Percentiles rank a stretch among this genome's conserved stretches.
Evolutionary conservation across 2,888 invertebrate species (phyloP).

Genomic region (Thelaira solivaga): DNA sequence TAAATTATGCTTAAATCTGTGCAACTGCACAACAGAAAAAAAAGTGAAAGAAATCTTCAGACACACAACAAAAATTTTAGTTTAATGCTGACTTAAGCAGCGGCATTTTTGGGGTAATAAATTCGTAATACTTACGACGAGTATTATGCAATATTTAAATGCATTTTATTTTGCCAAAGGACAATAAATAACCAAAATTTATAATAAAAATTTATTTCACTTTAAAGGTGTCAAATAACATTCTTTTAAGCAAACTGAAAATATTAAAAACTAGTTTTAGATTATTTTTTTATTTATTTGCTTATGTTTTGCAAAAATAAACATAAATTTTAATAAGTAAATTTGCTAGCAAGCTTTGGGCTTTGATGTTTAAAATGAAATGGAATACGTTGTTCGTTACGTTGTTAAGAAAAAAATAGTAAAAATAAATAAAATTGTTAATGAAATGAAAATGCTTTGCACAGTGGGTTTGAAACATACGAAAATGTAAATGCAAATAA

Average conservation of each 20-base stretch:
- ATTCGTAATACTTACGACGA: no score
- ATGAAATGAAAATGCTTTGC: no score
- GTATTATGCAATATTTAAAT: constrained; percentile 9
- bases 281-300: background rate
- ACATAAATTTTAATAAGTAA: constrained; percentile 15
- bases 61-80: background rate
- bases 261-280: background rate
- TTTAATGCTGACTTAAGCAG: background rate
- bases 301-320: background rate
- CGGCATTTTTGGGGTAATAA: background rate
- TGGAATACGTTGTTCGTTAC: no score
- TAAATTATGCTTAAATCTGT: constrained; percentile 3
- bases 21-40: background rate
- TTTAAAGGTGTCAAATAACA: constrained; percentile 7
- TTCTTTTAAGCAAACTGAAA: no score
- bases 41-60: background rate
- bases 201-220: constrained; percentile 1
- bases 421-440: no score
- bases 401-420: no score
- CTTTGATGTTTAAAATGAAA: no score
- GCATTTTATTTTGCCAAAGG: constrained; percentile 1
- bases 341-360: no score
- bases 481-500: no score
- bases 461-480: no score
- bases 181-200: constrained; percentile 8